These are phyloP conservation scores for Lapara coniferarum DNA, from an alignment of 2,888 invertebrate species.

Conservation along the genomic window DNA sequence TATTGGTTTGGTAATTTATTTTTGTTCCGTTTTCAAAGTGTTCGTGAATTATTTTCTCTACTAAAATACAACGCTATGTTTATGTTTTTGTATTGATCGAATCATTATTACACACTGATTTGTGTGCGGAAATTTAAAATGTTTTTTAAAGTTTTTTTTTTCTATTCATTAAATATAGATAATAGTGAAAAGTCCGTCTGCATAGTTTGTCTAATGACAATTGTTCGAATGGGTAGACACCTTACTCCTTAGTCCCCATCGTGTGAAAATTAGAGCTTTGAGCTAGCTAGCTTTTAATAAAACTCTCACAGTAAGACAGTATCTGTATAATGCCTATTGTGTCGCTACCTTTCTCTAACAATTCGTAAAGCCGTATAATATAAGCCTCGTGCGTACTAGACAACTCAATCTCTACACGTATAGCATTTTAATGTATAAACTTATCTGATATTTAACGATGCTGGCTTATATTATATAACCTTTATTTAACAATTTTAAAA, in stretches of 20 bases:
- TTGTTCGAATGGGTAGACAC: constrained; percentile 49
- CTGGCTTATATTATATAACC: neutral
- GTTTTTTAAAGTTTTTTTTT: neutral
- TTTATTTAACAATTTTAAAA: neutral
- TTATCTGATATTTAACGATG: neutral
- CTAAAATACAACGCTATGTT: too few species aligned
- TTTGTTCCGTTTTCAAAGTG: neutral
- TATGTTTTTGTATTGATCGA: neutral
- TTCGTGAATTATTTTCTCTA: neutral
- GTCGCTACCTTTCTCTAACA: constrained; percentile 10
- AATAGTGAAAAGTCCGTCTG: constrained; percentile 37
- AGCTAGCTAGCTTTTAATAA: constrained; percentile 24
- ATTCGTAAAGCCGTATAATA: constrained; percentile 14
- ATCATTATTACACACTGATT: constrained; percentile 23
- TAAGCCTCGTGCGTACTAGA: neutral
- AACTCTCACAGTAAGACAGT: neutral
- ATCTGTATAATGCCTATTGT: constrained; percentile 9
- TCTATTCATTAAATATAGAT: neutral
- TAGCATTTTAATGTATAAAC: constrained; percentile 6
- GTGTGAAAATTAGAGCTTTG: constrained; percentile 43
- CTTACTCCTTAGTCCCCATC: constrained; percentile 42
- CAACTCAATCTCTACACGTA: constrained; percentile 7
- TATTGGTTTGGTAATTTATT: neutral
- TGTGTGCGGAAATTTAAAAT: constrained; percentile 1
- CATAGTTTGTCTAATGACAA: constrained; percentile 34